A percentile compares a stretch with the other conserved stretches of the same genome.
Evolutionary conservation across 1,140 invertebrate genomes (phyloP).

Genomic region (Dryas iulia): DNA sequence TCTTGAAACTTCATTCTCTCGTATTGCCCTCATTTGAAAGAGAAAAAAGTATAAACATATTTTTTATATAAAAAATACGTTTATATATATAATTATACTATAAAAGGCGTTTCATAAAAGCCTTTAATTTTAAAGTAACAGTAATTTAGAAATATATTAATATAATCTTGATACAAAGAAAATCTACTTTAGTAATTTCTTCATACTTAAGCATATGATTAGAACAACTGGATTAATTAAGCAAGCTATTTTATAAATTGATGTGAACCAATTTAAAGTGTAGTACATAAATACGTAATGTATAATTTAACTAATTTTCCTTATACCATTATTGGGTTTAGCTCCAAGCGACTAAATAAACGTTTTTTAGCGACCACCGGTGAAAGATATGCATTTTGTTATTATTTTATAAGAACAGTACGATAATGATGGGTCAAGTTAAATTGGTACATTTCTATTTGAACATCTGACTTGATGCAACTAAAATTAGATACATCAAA

Average conservation of each 20-base stretch:
- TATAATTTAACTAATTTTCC: constrained; percentile 29
- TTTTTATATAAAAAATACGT: too few species aligned
- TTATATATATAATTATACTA: too few species aligned
- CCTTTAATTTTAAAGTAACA: too few species aligned
- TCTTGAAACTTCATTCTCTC: too few species aligned
- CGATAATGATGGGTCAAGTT: constrained; percentile 30
- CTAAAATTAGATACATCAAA: constrained; percentile 40
- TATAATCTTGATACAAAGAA: not conserved
- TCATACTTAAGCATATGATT: not conserved
- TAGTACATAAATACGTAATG: constrained; percentile 8
- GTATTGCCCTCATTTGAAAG: too few species aligned
- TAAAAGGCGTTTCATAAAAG: too few species aligned
- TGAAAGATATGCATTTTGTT: not conserved
- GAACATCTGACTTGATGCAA: constrained; percentile 10
- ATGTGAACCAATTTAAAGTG: constrained; percentile 12
- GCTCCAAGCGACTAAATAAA: constrained; percentile 50
- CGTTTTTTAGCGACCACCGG: constrained; percentile 2
- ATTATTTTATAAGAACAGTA: not conserved
- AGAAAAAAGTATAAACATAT: too few species aligned
- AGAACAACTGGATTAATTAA: not conserved
- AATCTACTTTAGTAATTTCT: not conserved
- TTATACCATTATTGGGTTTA: constrained; percentile 51
- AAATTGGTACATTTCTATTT: constrained; percentile 36
- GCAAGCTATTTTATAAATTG: not conserved
- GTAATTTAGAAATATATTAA: too few species aligned